Conservation (phyloP, 2,888 invertebrate genomes). For the Idaea dimidiata region DNA sequence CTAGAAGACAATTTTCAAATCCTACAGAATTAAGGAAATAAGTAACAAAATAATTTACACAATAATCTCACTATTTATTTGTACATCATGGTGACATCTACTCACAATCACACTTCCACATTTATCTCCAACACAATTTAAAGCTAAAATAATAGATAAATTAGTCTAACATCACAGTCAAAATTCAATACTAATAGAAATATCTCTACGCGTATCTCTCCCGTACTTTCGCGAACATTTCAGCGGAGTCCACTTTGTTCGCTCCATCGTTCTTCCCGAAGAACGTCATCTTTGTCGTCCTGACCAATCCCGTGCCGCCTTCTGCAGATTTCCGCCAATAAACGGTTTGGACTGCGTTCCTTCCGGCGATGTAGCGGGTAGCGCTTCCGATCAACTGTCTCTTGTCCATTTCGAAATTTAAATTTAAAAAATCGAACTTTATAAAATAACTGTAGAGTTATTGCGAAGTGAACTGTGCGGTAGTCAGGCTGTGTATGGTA, state of each 20-base stretch:
- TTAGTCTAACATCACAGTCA: slow-evolving; percentile 44
- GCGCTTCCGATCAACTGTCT: slow-evolving; percentile 84
- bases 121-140: slow-evolving; percentile 25
- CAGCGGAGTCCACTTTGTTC: slow-evolving; percentile 67
- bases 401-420: slow-evolving; percentile 62
- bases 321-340: slow-evolving; percentile 85
- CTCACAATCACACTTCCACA: slow-evolving; percentile 9
- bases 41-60: slow-evolving; percentile 3
- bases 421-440: background rate
- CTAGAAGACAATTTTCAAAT: background rate
- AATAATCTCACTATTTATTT: slow-evolving; percentile 21
- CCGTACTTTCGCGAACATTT: slow-evolving; percentile 70
- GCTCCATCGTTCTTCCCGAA: slow-evolving; percentile 77
- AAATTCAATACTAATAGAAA: slow-evolving; percentile 10
- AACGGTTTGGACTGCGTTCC: slow-evolving; percentile 87
- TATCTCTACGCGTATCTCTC: slow-evolving; percentile 59
- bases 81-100: slow-evolving; percentile 29
- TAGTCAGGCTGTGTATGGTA: slow-evolving; percentile 12
- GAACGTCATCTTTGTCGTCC: slow-evolving; percentile 80
- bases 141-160: slow-evolving; percentile 30
- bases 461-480: slow-evolving; percentile 9
- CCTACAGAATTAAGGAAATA: background rate
- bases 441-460: background rate
- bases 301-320: slow-evolving; percentile 72
- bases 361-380: slow-evolving; percentile 86